Evolutionary conservation across 1,140 invertebrate species (phyloP).

Genomic region (Pissodes strobi): DNA sequence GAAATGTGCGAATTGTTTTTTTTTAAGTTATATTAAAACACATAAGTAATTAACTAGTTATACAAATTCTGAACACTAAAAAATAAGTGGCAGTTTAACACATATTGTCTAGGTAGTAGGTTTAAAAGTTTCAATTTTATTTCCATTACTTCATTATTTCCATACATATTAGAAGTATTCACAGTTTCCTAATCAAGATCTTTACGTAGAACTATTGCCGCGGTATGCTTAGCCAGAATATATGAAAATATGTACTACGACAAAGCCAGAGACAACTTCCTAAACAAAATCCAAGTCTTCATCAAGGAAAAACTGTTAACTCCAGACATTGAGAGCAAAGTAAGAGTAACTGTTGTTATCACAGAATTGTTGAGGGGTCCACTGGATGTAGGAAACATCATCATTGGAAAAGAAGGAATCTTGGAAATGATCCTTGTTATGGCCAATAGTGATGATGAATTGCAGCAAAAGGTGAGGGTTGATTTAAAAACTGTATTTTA

Average conservation of each 20-base stretch:
- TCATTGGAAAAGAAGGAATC: slow-evolving; percentile 87
- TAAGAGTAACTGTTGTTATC: slow-evolving; percentile 83
- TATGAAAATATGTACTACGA: slow-evolving; percentile 97
- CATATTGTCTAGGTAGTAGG: too few relatives aligned
- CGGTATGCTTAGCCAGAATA: slow-evolving; percentile 83
- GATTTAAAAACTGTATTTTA: too few relatives aligned
- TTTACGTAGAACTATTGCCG: slow-evolving; percentile 80
- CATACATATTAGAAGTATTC: too few relatives aligned
- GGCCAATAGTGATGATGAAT: slow-evolving; percentile 76
- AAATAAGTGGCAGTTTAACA: too few relatives aligned
- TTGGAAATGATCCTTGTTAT: slow-evolving; percentile 97
- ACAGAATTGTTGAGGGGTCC: slow-evolving; percentile 91
- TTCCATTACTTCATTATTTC: too few relatives aligned
- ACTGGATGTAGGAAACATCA: slow-evolving; percentile 89
- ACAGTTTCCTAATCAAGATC: too few relatives aligned
- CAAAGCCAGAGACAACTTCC: slow-evolving; percentile 75
- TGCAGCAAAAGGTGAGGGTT: slow-evolving; percentile 76
- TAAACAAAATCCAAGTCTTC: slow-evolving; percentile 81
- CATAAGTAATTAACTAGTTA: too few relatives aligned
- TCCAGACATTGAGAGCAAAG: slow-evolving; percentile 90
- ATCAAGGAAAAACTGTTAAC: slow-evolving; percentile 84
- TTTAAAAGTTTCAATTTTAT: too few relatives aligned
- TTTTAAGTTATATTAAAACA: too few relatives aligned
- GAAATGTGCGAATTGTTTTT: too few relatives aligned
- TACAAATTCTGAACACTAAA: too few relatives aligned